These are phyloP conservation scores for Pseudomugil gertrudae DNA, from an alignment of 2,797 vertebrate species.

Conservation along the genomic window DNA sequence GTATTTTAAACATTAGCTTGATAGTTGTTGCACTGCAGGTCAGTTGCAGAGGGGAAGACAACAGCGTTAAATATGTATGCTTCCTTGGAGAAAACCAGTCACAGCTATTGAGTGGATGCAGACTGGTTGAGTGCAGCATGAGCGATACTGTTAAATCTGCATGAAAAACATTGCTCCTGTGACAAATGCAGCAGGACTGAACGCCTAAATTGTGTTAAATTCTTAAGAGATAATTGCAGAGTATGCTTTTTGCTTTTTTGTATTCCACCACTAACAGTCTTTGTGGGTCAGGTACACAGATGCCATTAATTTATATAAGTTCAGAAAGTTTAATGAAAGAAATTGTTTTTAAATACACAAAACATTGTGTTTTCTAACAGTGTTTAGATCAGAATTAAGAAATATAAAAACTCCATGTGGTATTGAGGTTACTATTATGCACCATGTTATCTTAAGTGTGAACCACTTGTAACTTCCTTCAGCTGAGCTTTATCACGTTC, in stretches of 20 bases:
- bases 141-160: neutral
- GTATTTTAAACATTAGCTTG: neutral
- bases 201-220: no score
- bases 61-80: neutral
- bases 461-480: constrained; percentile 15
- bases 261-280: no score
- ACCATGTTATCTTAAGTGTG: neutral
- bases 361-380: no score
- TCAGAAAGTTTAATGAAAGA: no score
- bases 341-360: no score
- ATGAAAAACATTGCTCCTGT: neutral
- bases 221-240: no score
- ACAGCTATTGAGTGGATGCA: constrained; percentile 20
- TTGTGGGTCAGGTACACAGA: no score
- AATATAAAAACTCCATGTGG: neutral
- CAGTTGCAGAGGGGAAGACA: neutral
- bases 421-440: neutral
- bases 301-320: no score
- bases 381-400: neutral
- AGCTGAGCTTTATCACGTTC: constrained; percentile 24
- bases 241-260: no score
- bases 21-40: neutral
- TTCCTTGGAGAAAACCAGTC: neutral
- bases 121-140: constrained; percentile 12
- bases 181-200: no score